Conservation (phyloP, 2,113 vertebrate genomes). For the Phaethon lepturus region DNA sequence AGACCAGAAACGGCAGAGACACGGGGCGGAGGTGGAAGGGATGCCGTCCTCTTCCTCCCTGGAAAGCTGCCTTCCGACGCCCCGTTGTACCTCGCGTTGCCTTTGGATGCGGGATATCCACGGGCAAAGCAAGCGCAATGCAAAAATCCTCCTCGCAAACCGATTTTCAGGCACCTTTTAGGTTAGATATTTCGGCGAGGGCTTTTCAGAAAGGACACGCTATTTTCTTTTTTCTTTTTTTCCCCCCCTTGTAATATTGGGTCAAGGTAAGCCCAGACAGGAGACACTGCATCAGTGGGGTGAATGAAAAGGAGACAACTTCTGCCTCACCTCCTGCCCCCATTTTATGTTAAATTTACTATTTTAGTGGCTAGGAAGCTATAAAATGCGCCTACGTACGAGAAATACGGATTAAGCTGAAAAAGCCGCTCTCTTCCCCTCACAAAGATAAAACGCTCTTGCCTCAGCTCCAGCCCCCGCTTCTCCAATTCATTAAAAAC, state of each 20-base stretch:
- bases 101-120: not conserved
- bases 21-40: no score
- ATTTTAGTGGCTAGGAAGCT: no score
- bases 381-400: not conserved
- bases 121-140: accelerated
- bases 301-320: not conserved
- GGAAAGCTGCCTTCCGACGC: not conserved
- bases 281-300: not conserved
- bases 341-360: not conserved
- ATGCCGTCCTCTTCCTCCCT: not conserved
- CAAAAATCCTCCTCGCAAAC: not conserved
- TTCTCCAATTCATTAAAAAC: not conserved
- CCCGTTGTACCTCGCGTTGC: accelerated
- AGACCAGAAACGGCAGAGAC: not conserved
- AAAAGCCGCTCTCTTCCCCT: not conserved
- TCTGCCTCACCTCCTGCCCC: not conserved
- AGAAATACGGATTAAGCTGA: not conserved
- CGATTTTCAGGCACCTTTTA: not conserved
- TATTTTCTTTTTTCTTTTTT: no score
- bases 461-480: not conserved
- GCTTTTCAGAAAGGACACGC: not conserved
- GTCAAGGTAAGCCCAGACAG: not conserved
- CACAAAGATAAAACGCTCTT: not conserved
- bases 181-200: not conserved
- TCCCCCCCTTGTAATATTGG: no score